Conservation (phyloP, 2,113 vertebrate genomes). For the Sakesphorus luctuosus region DNA sequence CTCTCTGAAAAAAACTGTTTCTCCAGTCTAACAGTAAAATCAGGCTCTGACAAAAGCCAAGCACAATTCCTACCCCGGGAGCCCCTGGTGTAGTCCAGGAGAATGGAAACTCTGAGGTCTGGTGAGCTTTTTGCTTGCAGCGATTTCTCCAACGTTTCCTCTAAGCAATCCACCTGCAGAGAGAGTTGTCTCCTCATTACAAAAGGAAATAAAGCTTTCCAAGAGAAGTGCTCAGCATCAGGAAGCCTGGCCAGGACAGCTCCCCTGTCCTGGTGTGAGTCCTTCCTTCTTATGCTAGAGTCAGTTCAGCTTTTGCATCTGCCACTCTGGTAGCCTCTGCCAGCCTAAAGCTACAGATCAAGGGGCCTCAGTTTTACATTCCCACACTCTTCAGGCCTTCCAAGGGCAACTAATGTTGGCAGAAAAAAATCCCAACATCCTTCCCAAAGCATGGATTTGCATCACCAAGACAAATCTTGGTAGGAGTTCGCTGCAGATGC, state of each 20-base stretch:
- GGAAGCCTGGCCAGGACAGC: background rate
- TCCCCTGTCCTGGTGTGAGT: background rate
- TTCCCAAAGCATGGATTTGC: background rate
- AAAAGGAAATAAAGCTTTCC: background rate
- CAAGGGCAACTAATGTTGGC: background rate
- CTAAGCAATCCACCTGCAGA: slow-evolving; percentile 89
- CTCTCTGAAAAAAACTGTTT: background rate
- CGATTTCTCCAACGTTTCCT: slow-evolving; percentile 84
- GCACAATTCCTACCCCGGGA: slow-evolving; percentile 81
- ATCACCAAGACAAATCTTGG: background rate
- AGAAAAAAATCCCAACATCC: background rate
- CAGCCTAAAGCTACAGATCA: background rate
- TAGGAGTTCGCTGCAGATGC: background rate
- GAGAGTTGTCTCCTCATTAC: background rate
- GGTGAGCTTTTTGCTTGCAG: slow-evolving; percentile 65
- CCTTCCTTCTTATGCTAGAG: background rate
- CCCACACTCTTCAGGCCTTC: background rate
- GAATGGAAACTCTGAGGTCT: slow-evolving; percentile 86
- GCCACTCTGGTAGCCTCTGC: background rate
- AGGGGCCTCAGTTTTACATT: background rate
- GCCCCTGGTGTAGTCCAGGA: slow-evolving; percentile 92
- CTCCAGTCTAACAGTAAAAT: background rate
- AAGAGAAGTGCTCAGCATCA: background rate
- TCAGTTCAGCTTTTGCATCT: background rate
- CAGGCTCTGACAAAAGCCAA: background rate